phyloP scores from a whole-genome alignment of 2,888 invertebrate genomes.

The Drosophila rubida region DNA sequence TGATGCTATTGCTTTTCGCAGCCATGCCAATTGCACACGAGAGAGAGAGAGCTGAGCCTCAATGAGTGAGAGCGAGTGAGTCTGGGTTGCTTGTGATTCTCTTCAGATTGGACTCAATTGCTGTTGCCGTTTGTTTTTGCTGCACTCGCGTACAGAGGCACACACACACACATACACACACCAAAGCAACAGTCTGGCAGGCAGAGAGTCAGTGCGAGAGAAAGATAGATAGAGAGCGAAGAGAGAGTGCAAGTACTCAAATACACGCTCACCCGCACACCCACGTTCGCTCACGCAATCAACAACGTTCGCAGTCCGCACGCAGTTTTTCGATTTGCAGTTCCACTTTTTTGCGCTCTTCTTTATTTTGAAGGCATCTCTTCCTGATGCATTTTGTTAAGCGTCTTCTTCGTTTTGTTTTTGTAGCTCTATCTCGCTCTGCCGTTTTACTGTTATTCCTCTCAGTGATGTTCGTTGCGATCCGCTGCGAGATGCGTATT shows the following conservation, averaged over 20 bases:
- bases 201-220: constrained; percentile 7
- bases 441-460: constrained; percentile 1
- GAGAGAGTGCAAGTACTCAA: constrained; percentile 20
- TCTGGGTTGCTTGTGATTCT: constrained; percentile 12
- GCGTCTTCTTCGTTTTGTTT: constrained; percentile 15
- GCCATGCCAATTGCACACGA: constrained; percentile 45
- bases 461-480: constrained; percentile 25
- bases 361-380: constrained; percentile 24
- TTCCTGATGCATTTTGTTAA: constrained; percentile 38
- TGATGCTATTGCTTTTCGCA: constrained; percentile 32
- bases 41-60: background rate
- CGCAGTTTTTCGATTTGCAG: constrained; percentile 3
- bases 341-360: constrained; percentile 19
- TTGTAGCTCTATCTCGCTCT: constrained; percentile 12
- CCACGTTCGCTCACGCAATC: background rate
- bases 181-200: constrained; percentile 12
- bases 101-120: constrained; percentile 4
- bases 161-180: constrained; percentile 4
- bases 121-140: background rate
- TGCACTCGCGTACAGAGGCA: constrained; percentile 25
- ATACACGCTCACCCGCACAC: constrained; percentile 6
- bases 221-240: constrained; percentile 11
- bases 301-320: constrained; percentile 6
- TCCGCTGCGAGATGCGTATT: constrained; percentile 39
- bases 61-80: background rate